Conservation (phyloP, 53 echinoderm and acorn worm species). For the Echinometra lucunter region DNA sequence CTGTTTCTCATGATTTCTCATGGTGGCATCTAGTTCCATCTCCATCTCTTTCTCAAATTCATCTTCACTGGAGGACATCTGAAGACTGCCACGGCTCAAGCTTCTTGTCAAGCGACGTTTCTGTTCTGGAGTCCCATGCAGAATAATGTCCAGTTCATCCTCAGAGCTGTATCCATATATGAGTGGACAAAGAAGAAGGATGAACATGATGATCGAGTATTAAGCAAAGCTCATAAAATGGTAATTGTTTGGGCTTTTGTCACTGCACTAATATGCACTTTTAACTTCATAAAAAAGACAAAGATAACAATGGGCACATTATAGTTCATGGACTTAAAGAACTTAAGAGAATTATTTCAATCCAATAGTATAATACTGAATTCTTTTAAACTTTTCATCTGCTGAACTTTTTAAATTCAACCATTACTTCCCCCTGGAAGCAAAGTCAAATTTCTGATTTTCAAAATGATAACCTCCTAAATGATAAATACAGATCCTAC, state of each 20-base stretch:
- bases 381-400: too few relatives aligned
- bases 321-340: too few relatives aligned
- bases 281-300: too few relatives aligned
- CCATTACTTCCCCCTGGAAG: too few relatives aligned
- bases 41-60: constrained; percentile 99
- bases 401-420: too few relatives aligned
- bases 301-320: too few relatives aligned
- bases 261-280: too few relatives aligned
- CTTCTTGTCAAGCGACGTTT: constrained; percentile 88
- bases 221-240: background rate
- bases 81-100: constrained; percentile 93
- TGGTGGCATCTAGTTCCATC: constrained; percentile 84
- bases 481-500: too few relatives aligned
- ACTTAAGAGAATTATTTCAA: too few relatives aligned
- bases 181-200: background rate
- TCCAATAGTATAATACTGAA: too few relatives aligned
- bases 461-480: too few relatives aligned
- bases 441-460: too few relatives aligned
- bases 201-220: background rate
- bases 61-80: constrained; percentile 98
- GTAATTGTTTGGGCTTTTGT: background rate
- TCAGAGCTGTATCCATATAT: constrained; percentile 79
- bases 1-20: constrained; percentile 86
- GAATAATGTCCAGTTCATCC: constrained; percentile 96
- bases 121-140: constrained; percentile 94